These are phyloP conservation scores for Narcine bancroftii DNA, from an alignment of 2,113 vertebrate genomes.

Conservation along the genomic window DNA sequence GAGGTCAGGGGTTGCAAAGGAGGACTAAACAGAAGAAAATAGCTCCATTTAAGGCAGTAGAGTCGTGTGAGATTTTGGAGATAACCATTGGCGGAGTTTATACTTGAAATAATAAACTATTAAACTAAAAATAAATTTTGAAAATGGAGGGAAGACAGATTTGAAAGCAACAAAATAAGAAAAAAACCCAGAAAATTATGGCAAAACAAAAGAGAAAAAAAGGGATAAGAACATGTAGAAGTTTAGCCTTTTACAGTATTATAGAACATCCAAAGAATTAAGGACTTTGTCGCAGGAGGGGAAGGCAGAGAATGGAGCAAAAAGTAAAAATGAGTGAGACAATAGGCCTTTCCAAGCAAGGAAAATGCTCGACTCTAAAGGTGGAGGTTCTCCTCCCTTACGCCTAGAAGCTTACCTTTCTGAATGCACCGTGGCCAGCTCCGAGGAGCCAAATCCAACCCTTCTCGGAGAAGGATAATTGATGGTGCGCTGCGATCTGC, in stretches of 20 bases:
- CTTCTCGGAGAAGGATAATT: too few relatives aligned
- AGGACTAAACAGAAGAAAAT: background rate
- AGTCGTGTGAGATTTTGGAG: too few relatives aligned
- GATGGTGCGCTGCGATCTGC: too few relatives aligned
- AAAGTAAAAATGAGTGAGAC: background rate
- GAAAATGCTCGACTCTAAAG: too few relatives aligned
- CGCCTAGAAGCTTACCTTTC: too few relatives aligned
- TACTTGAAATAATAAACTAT: background rate
- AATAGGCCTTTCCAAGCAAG: too few relatives aligned
- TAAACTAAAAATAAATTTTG: background rate
- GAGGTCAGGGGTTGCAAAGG: background rate
- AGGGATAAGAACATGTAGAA: too few relatives aligned
- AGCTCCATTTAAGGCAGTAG: background rate
- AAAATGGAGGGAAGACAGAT: background rate
- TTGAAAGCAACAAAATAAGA: background rate
- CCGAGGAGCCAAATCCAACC: too few relatives aligned
- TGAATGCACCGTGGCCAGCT: too few relatives aligned
- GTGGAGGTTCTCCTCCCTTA: too few relatives aligned
- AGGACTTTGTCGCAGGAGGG: background rate
- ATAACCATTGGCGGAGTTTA: background rate
- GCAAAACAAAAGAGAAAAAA: background rate
- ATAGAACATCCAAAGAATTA: background rate
- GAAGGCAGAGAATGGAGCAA: background rate
- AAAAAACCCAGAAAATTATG: background rate
- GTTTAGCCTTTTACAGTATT: background rate